Evolutionary conservation across 2,888 invertebrate species (phyloP).

Genomic region (Ectobius pallidus): DNA sequence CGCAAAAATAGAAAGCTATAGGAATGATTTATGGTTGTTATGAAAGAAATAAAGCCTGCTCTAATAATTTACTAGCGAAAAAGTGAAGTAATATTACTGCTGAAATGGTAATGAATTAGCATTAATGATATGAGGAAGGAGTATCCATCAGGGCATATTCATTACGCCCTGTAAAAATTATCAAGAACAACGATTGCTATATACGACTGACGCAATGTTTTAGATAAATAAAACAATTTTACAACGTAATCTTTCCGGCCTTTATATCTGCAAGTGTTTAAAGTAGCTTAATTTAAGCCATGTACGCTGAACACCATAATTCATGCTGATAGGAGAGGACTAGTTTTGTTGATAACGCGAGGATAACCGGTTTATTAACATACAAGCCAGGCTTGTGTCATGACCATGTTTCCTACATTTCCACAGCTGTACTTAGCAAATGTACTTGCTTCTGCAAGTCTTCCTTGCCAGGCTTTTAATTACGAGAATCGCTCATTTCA

Average conservation of each 20-base stretch:
- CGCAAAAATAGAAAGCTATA: too few species aligned
- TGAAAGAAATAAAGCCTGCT: too few species aligned
- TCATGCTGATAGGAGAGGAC: not conserved
- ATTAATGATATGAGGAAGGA: not conserved
- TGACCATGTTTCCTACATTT: too few species aligned
- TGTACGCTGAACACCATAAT: not conserved
- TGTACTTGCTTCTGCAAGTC: too few species aligned
- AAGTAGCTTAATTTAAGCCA: not conserved
- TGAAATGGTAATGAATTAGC: too few species aligned
- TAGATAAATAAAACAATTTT: not conserved
- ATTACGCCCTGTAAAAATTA: not conserved
- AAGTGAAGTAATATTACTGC: too few species aligned
- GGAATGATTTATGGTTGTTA: too few species aligned
- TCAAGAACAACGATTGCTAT: not conserved
- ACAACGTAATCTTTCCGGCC: not conserved
- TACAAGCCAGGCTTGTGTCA: too few species aligned
- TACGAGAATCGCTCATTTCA: too few species aligned
- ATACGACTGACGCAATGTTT: not conserved
- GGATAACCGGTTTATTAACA: constrained; percentile 1
- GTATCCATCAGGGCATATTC: not conserved
- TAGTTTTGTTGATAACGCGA: not conserved
- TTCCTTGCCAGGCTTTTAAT: too few species aligned
- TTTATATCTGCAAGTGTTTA: not conserved
- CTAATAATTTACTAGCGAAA: too few species aligned
- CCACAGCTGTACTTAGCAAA: too few species aligned